These are phyloP conservation scores for Planococcus citri DNA, from an alignment of 1,140 invertebrate species.

Conservation along the genomic window DNA sequence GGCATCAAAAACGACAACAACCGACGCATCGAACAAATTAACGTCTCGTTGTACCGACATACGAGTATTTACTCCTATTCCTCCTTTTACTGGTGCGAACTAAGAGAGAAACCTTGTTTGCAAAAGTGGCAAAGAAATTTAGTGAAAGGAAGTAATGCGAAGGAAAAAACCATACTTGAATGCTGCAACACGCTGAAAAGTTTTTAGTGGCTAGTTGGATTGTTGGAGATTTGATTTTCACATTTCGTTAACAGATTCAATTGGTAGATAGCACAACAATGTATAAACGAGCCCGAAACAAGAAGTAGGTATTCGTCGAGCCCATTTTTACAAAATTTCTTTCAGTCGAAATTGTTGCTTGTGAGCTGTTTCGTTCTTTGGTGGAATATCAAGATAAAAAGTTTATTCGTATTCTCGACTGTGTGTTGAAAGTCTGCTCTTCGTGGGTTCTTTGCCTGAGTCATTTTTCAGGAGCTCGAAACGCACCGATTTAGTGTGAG, in stretches of 20 bases:
- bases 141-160: no score
- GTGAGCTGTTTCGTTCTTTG: not conserved
- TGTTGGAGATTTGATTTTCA: not conserved
- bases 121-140: no score
- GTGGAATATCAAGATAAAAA: not conserved
- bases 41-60: no score
- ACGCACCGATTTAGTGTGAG: no score
- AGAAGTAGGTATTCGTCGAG: not conserved
- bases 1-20: not conserved
- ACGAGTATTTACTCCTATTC: no score
- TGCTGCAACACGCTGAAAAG: not conserved
- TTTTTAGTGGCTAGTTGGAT: not conserved
- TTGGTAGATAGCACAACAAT: not conserved
- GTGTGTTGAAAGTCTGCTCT: not conserved
- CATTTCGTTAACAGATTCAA: not conserved
- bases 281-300: no score
- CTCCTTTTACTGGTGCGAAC: no score
- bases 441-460: no score
- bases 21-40: not conserved
- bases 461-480: no score
- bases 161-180: no score
- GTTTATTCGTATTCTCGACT: not conserved
- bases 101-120: no score
- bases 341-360: not conserved
- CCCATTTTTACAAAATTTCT: not conserved